Evolutionary conservation across 2,113 vertebrate genomes (phyloP).

Genomic region (Crotalus helleri): DNA sequence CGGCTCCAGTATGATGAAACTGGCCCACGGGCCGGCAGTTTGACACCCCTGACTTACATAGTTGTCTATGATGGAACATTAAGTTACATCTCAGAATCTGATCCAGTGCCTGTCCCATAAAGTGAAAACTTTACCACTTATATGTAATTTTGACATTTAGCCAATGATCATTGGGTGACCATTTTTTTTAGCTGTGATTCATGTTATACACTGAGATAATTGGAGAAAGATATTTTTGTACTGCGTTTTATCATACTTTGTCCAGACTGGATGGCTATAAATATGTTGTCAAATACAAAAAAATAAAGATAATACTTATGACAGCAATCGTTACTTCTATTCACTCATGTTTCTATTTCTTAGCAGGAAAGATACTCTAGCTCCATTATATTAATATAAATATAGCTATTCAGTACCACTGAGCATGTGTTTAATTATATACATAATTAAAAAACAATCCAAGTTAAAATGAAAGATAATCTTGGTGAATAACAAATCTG

Average conservation of each 20-base stretch:
- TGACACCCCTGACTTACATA: background rate
- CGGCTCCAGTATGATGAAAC: too few relatives aligned
- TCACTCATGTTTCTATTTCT: background rate
- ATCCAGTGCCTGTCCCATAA: background rate
- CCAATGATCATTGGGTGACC: background rate
- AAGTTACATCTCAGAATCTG: background rate
- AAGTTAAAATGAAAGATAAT: background rate
- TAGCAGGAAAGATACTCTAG: background rate
- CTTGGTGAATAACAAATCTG: background rate
- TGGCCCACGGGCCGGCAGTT: too few relatives aligned
- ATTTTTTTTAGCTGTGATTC: background rate
- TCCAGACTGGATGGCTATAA: background rate
- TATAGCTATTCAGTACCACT: background rate
- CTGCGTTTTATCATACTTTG: background rate
- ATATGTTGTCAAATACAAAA: background rate
- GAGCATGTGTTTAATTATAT: background rate
- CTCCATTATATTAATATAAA: background rate
- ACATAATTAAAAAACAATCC: background rate
- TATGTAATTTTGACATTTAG: background rate
- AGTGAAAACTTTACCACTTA: background rate
- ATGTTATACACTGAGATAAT: background rate
- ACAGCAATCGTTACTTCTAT: background rate
- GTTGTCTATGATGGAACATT: background rate
- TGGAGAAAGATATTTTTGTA: background rate
- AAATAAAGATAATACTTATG: background rate